A percentile compares a stretch with the other conserved stretches of the same genome.
phyloP scores from a whole-genome alignment of 1,140 invertebrate genomes.

The Lepidurus arcticus region DNA sequence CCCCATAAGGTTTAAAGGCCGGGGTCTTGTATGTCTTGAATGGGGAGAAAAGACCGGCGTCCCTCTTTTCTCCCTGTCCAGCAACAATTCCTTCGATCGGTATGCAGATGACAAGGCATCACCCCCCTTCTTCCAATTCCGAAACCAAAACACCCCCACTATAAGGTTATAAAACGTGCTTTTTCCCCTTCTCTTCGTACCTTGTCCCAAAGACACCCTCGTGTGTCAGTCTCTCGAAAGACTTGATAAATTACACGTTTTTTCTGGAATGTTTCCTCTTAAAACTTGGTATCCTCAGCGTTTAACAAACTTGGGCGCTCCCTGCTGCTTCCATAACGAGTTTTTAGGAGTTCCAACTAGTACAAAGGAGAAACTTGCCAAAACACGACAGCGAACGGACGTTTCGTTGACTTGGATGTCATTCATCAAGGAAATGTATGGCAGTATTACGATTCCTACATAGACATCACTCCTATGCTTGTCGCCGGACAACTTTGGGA shows the following conservation, averaged over 20 bases:
- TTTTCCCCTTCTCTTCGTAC: background rate
- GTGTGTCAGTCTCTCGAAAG: background rate
- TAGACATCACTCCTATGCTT: background rate
- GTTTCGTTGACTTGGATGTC: background rate
- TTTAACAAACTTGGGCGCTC: background rate
- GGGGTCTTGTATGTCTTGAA: background rate
- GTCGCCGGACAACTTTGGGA: too few relatives aligned
- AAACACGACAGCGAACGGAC: background rate
- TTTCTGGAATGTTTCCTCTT: background rate
- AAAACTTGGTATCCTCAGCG: background rate
- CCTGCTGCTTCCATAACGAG: background rate
- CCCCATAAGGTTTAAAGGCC: too few relatives aligned
- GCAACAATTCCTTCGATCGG: background rate
- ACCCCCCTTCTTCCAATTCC: too few relatives aligned
- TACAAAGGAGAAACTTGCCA: background rate
- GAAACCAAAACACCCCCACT: background rate
- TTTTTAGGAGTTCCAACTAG: background rate
- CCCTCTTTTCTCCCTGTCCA: background rate
- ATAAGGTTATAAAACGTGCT: background rate
- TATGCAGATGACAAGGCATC: conserved; percentile 18
- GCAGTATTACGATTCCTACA: background rate
- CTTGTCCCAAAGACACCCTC: background rate
- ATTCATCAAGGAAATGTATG: background rate
- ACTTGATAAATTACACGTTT: background rate
- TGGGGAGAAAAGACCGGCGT: background rate